These are phyloP conservation scores for Megalonaias nervosa DNA, from an alignment of 1,140 invertebrate genomes.

Conservation along the genomic window DNA sequence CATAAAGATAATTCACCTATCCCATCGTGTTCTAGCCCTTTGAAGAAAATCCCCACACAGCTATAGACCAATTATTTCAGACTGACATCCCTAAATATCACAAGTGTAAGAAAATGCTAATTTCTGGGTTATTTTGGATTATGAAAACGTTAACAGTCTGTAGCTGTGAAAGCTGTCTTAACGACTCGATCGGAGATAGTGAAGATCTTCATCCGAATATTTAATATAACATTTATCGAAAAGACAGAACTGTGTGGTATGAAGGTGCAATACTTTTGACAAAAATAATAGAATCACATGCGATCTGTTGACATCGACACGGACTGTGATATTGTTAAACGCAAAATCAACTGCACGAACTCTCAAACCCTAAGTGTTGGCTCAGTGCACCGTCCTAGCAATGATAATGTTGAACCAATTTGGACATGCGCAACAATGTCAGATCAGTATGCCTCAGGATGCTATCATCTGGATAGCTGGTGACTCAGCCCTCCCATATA, in stretches of 20 bases:
- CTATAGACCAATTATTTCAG: too few relatives aligned
- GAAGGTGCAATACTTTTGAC: not conserved
- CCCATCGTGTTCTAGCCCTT: too few relatives aligned
- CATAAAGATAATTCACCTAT: too few relatives aligned
- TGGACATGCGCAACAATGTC: not conserved
- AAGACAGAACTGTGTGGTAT: constrained; percentile 10
- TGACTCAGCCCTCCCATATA: constrained; percentile 12
- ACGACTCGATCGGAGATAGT: not conserved
- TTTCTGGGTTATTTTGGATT: constrained; percentile 9
- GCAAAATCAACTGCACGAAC: constrained; percentile 5
- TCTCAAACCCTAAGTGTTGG: constrained; percentile 1
- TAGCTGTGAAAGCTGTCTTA: constrained; percentile 14
- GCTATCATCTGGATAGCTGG: constrained; percentile 11
- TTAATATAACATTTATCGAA: not conserved
- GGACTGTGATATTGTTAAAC: constrained; percentile 1
- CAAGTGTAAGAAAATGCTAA: not conserved
- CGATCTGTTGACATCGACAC: constrained; percentile 13
- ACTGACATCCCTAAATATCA: not conserved
- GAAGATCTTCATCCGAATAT: not conserved
- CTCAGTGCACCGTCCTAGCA: constrained; percentile 5
- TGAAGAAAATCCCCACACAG: too few relatives aligned
- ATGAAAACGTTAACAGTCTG: not conserved
- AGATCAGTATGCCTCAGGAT: not conserved
- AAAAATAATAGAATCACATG: not conserved
- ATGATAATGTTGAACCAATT: not conserved